A percentile compares a stretch with the other conserved stretches of the same genome.
These are phyloP conservation scores for Escarpia spicata DNA, from an alignment of 2,888 invertebrate species.

Conservation along the genomic window DNA sequence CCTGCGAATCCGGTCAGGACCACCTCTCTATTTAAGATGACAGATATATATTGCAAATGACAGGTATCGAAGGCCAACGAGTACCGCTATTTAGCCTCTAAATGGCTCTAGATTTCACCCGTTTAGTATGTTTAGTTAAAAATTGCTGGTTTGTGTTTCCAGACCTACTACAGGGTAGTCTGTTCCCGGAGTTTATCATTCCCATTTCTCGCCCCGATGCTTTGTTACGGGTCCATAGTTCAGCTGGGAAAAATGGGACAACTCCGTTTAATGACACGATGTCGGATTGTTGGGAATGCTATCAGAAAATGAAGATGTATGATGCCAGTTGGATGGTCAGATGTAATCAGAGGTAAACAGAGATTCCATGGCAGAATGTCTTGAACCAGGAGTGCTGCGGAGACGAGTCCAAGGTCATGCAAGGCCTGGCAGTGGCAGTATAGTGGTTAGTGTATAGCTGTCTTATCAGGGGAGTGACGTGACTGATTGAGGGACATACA, in stretches of 20 bases:
- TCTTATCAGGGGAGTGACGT: background rate
- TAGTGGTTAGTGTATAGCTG: background rate
- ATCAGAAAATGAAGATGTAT: background rate
- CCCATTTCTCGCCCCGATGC: background rate
- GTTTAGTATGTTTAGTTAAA: background rate
- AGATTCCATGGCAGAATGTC: background rate
- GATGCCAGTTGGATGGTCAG: background rate
- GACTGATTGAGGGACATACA: background rate
- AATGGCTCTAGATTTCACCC: background rate
- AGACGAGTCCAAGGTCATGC: background rate
- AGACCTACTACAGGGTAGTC: background rate
- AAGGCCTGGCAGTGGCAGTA: background rate
- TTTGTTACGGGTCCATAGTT: background rate
- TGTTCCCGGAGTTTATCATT: background rate
- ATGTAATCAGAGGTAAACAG: slow-evolving; percentile 1
- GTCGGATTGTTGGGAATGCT: background rate
- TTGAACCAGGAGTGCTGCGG: background rate
- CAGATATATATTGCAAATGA: background rate
- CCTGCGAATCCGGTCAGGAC: background rate
- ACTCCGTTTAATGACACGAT: background rate
- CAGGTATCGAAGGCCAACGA: background rate
- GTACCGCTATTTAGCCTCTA: background rate
- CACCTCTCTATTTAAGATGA: background rate
- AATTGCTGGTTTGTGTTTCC: background rate
- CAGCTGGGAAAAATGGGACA: background rate